Base-by-base conservation (phyloP, 2,888 invertebrate genomes). In the Celastrina argiolus region DNA sequence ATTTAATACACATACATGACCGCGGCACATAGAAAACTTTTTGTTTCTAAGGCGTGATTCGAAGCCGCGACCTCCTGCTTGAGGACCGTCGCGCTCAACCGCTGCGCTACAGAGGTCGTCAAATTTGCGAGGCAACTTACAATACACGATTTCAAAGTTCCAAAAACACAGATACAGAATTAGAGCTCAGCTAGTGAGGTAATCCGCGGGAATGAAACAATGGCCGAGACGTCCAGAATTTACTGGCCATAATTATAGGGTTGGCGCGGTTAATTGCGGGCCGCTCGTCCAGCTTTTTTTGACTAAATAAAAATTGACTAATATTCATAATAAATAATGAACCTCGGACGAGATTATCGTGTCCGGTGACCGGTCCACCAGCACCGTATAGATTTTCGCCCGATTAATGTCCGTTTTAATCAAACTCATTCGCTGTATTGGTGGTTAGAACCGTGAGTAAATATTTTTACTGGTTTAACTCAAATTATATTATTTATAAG, bases 201-300 rank as follows among this genome's bases (percentile, higher is more conserved):
- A 86, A 88, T 85, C 87, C 82, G 77, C 80, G 78, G 78, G 73
- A 72, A 90, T 87, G 90, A 87, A 89, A 87, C 87, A 88, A 88
- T 88, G 87, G 83, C 83, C 75, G 78, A 76, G 80, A 78, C 76
- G 81, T 81, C 79, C 84, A 87, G 90, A 94, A 95, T 95, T 95
- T 95, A 95, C 95, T 94, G 95, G 92, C 94, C 94, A 94, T 95
- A 95, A 95, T 95, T 95, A 94, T 94, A 95, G 95, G 95, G 94
- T 95, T 93, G 93, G 88, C 92, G 92, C 93, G 94, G 94, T 95
- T 95, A 95, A 95, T 95, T 95, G 95, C 94, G 94, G 94, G 85
- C 92, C 75, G 78, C 81, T 76, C 80, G 81, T 82, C 84, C 77
- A 82, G 82, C 84, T 84, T 89, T 91, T 87, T 91, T 90, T 84